Conservation (phyloP, 2,888 invertebrate species). For the Eudemis profundana region DNA sequence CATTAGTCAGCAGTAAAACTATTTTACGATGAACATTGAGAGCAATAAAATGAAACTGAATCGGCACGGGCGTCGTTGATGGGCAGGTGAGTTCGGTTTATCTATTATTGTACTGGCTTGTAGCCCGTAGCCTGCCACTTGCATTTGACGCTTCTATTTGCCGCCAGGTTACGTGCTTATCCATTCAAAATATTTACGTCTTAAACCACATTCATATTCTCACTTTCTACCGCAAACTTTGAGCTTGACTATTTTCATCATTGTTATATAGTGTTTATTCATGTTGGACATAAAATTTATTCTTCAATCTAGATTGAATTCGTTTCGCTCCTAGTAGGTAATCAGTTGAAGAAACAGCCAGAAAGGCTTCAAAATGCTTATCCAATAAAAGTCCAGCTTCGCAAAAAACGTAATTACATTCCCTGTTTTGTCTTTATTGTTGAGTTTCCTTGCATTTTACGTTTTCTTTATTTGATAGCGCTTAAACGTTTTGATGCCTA, state of each 20-base stretch:
- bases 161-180: slow-evolving; percentile 4
- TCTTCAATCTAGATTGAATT: not conserved
- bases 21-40: slow-evolving; percentile 1
- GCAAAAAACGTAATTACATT: not conserved
- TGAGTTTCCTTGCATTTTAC: not conserved
- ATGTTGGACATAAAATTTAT: not conserved
- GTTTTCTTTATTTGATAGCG: not conserved
- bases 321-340: not conserved
- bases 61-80: not conserved
- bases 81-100: not conserved
- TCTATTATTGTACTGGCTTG: slow-evolving; percentile 9
- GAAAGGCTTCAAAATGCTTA: not conserved
- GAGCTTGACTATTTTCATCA: no score
- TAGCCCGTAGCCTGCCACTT: not conserved
- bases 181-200: slow-evolving; percentile 6
- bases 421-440: not conserved
- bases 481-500: not conserved
- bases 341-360: not conserved
- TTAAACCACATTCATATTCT: not conserved
- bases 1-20: slow-evolving; percentile 11
- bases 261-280: no score
- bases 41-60: slow-evolving; percentile 14
- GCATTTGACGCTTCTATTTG: slow-evolving; percentile 29
- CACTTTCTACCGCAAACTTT: not conserved
- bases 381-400: not conserved